Evolutionary conservation across 2,797 vertebrate genomes (phyloP).

Genomic region (Eutrigla gurnardus): DNA sequence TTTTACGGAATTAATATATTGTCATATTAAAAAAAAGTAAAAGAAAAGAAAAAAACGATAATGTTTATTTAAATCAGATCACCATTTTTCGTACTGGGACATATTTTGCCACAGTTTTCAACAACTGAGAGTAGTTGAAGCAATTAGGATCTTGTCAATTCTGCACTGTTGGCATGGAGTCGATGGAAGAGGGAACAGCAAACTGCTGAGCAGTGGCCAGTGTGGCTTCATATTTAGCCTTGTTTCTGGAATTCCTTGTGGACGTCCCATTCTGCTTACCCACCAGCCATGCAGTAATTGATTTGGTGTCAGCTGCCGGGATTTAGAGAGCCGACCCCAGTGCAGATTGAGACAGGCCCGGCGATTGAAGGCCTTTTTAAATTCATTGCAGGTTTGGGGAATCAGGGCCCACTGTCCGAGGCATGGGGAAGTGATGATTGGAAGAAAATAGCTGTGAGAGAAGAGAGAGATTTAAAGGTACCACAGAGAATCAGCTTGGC

Average conservation of each 20-base stretch:
- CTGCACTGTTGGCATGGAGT: slow-evolving; percentile 49
- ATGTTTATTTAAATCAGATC: not conserved
- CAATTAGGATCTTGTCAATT: slow-evolving; percentile 52
- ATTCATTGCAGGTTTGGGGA: slow-evolving; percentile 70
- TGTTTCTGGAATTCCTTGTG: slow-evolving; percentile 67
- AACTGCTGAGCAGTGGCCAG: slow-evolving; percentile 65
- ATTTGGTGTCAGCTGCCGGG: slow-evolving; percentile 79
- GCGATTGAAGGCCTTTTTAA: slow-evolving; percentile 73
- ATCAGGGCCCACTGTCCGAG: slow-evolving; percentile 43
- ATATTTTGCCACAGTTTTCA: not conserved
- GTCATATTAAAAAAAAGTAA: not conserved
- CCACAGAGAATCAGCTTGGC: slow-evolving; percentile 35
- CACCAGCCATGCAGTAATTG: slow-evolving; percentile 75
- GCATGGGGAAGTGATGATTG: slow-evolving; percentile 60
- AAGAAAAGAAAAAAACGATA: not conserved
- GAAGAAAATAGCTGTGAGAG: slow-evolving; percentile 45
- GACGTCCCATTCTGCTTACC: slow-evolving; percentile 77
- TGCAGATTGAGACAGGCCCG: slow-evolving; percentile 65
- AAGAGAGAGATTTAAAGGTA: slow-evolving; percentile 53
- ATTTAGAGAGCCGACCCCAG: slow-evolving; percentile 79
- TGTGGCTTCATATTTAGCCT: slow-evolving; percentile 68
- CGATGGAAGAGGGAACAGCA: slow-evolving; percentile 40
- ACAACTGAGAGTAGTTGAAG: slow-evolving; percentile 27
- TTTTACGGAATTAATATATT: not conserved
- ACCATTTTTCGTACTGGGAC: not conserved